Conservation (phyloP, 1,140 invertebrate species). For the Drosophila yakuba region DNA sequence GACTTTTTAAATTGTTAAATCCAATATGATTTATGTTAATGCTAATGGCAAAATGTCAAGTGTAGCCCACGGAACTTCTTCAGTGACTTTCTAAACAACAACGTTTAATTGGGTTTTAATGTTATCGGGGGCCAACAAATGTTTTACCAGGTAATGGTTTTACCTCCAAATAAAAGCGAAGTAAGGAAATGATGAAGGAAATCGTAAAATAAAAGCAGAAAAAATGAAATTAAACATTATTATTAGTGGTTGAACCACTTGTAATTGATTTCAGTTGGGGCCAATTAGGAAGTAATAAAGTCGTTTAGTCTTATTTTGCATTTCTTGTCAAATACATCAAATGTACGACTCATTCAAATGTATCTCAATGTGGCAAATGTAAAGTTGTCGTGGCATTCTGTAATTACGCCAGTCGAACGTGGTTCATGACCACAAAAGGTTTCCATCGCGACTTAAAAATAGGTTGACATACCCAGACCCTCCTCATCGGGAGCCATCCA, state of each 20-base stretch:
- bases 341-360: not conserved
- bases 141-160: not conserved
- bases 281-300: not conserved
- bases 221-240: not conserved
- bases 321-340: not conserved
- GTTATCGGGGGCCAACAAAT: slow-evolving; percentile 12
- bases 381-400: no score
- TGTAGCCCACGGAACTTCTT: slow-evolving; percentile 58
- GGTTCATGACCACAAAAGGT: slow-evolving; percentile 3
- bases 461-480: not conserved
- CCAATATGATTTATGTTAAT: slow-evolving; percentile 80
- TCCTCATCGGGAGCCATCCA: slow-evolving; percentile 8
- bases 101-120: slow-evolving; percentile 43
- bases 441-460: slow-evolving; percentile 1
- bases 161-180: slow-evolving; percentile 1
- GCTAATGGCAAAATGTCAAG: slow-evolving; percentile 76
- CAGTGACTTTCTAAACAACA: slow-evolving; percentile 30
- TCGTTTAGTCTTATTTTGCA: not conserved
- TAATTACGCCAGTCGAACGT: not conserved
- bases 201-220: slow-evolving; percentile 5
- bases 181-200: slow-evolving; percentile 14
- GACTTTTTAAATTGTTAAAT: slow-evolving; percentile 60
- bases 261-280: not conserved
- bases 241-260: slow-evolving; percentile 1
- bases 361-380: not conserved